Evolutionary conservation across 2,797 vertebrate species (phyloP), one percentile per base, ranked within the genome.

Genomic region (Ctenopoma multispine): DNA sequence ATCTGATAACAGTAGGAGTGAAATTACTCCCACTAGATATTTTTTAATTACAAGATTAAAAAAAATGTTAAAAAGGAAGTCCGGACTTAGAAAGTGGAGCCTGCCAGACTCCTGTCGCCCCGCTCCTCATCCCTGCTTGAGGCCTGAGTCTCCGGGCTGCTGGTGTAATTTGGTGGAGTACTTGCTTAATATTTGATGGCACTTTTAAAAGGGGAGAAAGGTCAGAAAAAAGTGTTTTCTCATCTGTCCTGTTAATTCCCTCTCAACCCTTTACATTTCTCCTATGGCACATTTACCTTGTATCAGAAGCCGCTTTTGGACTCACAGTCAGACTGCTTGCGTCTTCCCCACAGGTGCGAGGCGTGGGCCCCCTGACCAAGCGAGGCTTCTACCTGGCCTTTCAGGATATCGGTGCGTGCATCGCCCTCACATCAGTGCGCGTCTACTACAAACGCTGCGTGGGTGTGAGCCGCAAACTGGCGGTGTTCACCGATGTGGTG

Each of bases 341-440:
- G 4, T 63, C 13, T 12, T 4, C 1, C 29, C 5, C 11, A 5
- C 82, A 93, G 92, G 95, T 98, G 71, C 93, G 97, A 0, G 96
- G 96, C 0, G 95, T 99, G 57, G 98, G 97, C 1, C 98, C 97
- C 0, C 92, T 99, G 73, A 94, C 31, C 89, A 95, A 95, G 17
- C 94, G 95, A 0, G 98, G 97, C 0, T 98, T 99, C 92, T 98
- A 98, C 91, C 80, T 99, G 92, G 97, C 97, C 60, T 98, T 99
- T 92, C 97, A 99, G 92, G 97, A 99, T 90, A 98, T 98, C 0
- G 97, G 97, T 0, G 97, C 97, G 24, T 99, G 97, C 92, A 97
- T 99, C 0, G 97, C 97, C 59, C 93, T 99, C 0, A 96, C 98
- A 43, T 97, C 97, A 0, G 95, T 99, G 49, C 89, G 98, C 0